phyloP scores from a whole-genome alignment of 2,113 vertebrate genomes.

The Chamaetylas fuelleborni region DNA sequence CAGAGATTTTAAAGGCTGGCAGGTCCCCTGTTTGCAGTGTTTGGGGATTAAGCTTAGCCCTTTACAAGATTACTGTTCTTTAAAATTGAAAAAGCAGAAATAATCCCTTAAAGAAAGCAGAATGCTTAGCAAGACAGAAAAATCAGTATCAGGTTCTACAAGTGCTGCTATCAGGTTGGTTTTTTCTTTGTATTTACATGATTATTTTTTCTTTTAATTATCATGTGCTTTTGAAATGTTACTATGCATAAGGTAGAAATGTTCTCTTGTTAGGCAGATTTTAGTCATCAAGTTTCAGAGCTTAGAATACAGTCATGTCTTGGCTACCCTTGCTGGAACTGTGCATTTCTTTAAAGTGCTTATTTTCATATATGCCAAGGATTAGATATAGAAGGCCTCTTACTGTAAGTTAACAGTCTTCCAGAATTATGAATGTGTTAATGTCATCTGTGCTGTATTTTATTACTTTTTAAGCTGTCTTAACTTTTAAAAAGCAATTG shows the following conservation, averaged over 20 bases:
- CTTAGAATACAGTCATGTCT: not conserved
- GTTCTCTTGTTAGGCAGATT: not conserved
- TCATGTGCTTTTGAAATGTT: not conserved
- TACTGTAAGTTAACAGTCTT: conserved; percentile 19
- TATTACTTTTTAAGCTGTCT: not conserved
- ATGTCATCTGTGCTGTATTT: not conserved
- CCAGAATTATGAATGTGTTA: not conserved
- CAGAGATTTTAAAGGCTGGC: not conserved
- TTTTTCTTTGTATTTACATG: not conserved
- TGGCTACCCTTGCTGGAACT: not conserved
- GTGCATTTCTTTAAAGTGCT: not conserved
- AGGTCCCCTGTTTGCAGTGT: not conserved
- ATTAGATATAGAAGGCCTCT: not conserved
- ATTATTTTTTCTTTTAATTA: not conserved
- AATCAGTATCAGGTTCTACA: not conserved
- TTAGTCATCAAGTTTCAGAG: not conserved
- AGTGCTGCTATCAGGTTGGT: not conserved
- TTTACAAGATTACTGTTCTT: not conserved
- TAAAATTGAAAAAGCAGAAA: not conserved
- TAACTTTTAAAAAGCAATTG: not conserved
- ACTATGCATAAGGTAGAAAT: not conserved
- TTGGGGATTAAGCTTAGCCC: not conserved
- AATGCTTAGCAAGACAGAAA: not conserved
- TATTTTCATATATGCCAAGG: not conserved
- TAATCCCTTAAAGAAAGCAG: not conserved